Evolutionary conservation across 2,113 vertebrate genomes (phyloP).

Genomic region (Rhinopomastus cyanomelas): DNA sequence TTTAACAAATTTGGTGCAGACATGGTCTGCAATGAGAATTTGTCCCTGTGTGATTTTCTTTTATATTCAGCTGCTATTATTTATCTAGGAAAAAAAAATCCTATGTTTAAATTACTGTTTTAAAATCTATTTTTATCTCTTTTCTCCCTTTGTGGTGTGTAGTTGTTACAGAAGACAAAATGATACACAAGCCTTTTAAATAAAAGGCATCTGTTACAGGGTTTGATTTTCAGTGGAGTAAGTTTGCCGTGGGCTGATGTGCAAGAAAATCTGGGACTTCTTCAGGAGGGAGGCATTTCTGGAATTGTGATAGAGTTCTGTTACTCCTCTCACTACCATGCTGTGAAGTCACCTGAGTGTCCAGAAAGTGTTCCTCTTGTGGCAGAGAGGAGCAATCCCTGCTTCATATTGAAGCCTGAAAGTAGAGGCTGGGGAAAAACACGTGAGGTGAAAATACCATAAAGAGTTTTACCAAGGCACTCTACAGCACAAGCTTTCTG

Average conservation of each 20-base stretch:
- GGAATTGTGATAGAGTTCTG: neutral
- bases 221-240: neutral
- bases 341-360: neutral
- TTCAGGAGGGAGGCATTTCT: neutral
- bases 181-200: neutral
- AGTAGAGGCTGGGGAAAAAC: neutral
- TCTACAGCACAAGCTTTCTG: neutral
- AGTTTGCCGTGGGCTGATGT: neutral
- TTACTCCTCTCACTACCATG: neutral
- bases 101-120: neutral
- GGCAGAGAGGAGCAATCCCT: neutral
- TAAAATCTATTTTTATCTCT: neutral
- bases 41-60: neutral
- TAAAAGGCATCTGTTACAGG: accelerated
- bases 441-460: neutral
- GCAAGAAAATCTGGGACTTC: neutral
- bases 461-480: neutral
- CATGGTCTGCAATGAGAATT: neutral
- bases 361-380: neutral
- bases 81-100: neutral
- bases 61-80: neutral
- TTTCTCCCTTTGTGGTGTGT: neutral
- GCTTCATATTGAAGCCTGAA: neutral
- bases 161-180: neutral
- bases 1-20: neutral